phyloP scores from a whole-genome alignment of 1,140 invertebrate genomes.

The Leguminivora glycinivorella region DNA sequence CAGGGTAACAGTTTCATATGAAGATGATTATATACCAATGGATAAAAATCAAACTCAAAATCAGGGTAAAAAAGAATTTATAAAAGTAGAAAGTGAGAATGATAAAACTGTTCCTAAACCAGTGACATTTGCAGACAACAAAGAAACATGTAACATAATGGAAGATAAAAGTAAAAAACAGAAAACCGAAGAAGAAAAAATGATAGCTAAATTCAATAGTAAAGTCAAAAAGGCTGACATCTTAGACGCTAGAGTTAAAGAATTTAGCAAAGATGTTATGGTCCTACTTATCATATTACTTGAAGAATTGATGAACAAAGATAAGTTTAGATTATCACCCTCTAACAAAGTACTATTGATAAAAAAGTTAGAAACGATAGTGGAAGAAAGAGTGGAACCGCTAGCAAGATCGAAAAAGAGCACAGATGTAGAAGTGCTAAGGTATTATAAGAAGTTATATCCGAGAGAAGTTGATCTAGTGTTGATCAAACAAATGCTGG shows the following conservation, averaged over 20 bases:
- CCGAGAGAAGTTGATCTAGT: background rate
- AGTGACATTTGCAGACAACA: background rate
- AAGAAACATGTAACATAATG: background rate
- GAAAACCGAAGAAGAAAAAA: background rate
- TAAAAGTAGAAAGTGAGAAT: background rate
- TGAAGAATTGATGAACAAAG: background rate
- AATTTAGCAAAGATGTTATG: background rate
- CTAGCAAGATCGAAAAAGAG: background rate
- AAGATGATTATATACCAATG: too few relatives aligned
- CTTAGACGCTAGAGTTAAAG: background rate
- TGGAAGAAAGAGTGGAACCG: background rate
- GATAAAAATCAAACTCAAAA: too few relatives aligned
- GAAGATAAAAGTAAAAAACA: background rate
- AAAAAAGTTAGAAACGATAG: background rate
- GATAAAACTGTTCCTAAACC: background rate
- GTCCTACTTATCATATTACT: background rate
- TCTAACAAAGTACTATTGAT: background rate
- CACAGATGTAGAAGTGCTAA: background rate
- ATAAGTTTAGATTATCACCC: background rate
- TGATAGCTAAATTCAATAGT: background rate
- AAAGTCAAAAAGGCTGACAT: background rate
- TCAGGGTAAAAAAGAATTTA: background rate
- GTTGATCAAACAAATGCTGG: background rate
- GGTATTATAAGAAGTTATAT: background rate
- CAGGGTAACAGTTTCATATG: too few relatives aligned